Evolutionary conservation across 2,888 invertebrate species (phyloP).

Genomic region (Ophraella communa): DNA sequence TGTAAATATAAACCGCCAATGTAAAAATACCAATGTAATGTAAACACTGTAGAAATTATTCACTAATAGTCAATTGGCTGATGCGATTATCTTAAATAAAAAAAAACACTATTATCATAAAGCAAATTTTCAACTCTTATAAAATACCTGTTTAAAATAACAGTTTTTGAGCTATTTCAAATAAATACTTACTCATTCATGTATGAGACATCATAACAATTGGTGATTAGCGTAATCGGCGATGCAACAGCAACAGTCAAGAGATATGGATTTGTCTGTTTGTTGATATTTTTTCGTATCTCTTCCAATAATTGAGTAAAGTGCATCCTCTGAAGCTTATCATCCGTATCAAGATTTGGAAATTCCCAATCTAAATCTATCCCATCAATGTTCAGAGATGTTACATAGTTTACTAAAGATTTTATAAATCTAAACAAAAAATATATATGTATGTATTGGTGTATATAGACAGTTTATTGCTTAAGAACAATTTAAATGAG

Average conservation of each 20-base stretch:
- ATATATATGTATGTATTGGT: too few relatives aligned
- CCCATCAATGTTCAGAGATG: conserved; percentile 69
- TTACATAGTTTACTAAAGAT: conserved; percentile 62
- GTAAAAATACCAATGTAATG: too few relatives aligned
- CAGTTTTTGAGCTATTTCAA: background rate
- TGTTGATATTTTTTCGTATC: conserved; percentile 70
- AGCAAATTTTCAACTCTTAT: background rate
- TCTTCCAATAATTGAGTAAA: conserved; percentile 78
- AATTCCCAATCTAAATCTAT: conserved; percentile 89
- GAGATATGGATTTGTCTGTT: conserved; percentile 65
- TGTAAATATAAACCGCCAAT: too few relatives aligned
- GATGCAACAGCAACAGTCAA: conserved; percentile 83
- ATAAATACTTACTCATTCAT: conserved; percentile 70
- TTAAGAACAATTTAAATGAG: too few relatives aligned
- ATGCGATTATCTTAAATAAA: too few relatives aligned
- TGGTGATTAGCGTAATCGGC: conserved; percentile 74
- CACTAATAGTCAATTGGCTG: too few relatives aligned
- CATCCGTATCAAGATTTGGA: conserved; percentile 64
- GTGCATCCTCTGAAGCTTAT: conserved; percentile 70
- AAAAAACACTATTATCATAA: too few relatives aligned
- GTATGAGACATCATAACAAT: conserved; percentile 79
- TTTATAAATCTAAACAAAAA: conserved; percentile 61
- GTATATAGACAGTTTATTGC: too few relatives aligned
- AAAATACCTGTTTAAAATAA: too few relatives aligned
- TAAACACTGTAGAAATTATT: too few relatives aligned